phyloP scores from a whole-genome alignment of 2,797 vertebrate species.

The Synaphobranchus kaupii region DNA sequence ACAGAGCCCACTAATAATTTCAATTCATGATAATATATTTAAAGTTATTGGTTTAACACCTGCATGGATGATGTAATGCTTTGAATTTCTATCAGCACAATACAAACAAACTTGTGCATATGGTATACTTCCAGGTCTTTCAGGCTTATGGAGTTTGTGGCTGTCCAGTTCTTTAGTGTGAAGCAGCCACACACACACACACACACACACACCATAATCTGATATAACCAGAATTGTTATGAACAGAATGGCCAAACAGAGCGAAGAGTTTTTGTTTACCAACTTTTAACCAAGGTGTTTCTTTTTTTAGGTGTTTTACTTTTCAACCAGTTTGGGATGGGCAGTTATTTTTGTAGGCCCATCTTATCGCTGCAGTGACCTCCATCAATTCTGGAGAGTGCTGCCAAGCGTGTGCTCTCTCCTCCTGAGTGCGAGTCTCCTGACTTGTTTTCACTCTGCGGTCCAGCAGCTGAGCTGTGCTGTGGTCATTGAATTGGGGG shows the following conservation, averaged over 20 bases:
- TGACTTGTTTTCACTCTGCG: neutral
- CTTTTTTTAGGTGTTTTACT: neutral
- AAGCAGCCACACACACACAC: neutral
- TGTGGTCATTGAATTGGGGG: no score
- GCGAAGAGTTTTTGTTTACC: neutral
- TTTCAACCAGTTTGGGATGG: neutral
- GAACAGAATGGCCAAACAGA: neutral
- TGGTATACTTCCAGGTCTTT: neutral
- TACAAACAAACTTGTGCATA: neutral
- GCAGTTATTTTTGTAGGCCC: neutral
- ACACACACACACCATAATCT: neutral
- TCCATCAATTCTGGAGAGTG: neutral
- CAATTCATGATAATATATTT: neutral
- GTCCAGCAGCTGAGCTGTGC: neutral
- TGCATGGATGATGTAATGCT: neutral
- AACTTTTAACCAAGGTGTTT: neutral
- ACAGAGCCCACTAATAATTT: neutral
- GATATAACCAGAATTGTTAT: neutral
- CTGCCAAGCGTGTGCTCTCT: neutral
- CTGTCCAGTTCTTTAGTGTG: neutral
- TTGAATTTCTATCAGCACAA: neutral
- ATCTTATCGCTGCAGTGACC: neutral
- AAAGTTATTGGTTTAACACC: neutral
- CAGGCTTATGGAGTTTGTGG: neutral
- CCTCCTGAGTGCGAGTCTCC: neutral